Evolutionary conservation across 2,113 vertebrate genomes (phyloP).

Genomic region (Chamaea fasciata): DNA sequence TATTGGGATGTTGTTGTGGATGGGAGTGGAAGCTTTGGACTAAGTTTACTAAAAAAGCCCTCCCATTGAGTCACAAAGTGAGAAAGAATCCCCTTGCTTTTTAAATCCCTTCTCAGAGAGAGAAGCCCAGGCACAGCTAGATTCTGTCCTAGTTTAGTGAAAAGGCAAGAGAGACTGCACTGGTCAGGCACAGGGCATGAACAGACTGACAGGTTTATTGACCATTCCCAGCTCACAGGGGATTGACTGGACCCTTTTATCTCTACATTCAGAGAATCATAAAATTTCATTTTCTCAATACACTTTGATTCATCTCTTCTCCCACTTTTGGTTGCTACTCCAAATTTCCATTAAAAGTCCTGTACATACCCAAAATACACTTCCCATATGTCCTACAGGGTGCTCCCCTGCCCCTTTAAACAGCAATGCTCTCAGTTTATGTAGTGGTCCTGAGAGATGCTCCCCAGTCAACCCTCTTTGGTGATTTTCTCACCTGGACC

Average conservation of each 20-base stretch:
- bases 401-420: neutral
- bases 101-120: neutral
- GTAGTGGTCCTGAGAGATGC: neutral
- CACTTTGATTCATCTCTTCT: neutral
- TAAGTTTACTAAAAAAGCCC: neutral
- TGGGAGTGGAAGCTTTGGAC: neutral
- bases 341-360: neutral
- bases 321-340: neutral
- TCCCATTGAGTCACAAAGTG: neutral
- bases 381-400: neutral
- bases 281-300: neutral
- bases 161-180: neutral
- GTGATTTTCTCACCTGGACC: neutral
- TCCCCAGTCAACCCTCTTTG: neutral
- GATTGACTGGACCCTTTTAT: neutral
- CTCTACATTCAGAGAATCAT: neutral
- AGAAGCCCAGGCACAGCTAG: neutral
- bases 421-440: accelerated
- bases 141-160: neutral
- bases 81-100: neutral
- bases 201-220: neutral
- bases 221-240: neutral
- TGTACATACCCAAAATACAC: neutral
- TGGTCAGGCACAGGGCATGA: neutral
- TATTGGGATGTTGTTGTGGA: accelerated